A percentile compares a stretch with the other conserved stretches of the same genome.
These are phyloP conservation scores for Xestia rhomboidea DNA, from an alignment of 2,888 invertebrate species.

Conservation along the genomic window DNA sequence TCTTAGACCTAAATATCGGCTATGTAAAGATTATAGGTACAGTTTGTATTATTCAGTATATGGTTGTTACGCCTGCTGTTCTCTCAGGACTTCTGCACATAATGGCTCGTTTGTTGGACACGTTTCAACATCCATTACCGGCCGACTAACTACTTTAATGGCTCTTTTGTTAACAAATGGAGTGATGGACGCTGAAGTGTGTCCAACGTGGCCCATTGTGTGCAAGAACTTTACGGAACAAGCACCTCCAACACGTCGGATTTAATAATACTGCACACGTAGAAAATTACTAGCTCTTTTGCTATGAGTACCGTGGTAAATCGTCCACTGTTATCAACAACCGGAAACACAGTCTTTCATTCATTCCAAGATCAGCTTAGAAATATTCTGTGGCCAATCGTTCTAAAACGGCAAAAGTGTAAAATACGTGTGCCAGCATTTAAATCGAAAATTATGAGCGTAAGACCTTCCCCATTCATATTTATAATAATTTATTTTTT, in stretches of 20 bases:
- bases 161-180: constrained; percentile 63
- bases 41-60: constrained; percentile 42
- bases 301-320: constrained; percentile 43
- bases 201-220: constrained; percentile 61
- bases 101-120: constrained; percentile 61
- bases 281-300: constrained; percentile 44
- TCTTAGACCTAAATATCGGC: constrained; percentile 18
- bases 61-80: constrained; percentile 15
- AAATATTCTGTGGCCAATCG: constrained; percentile 33
- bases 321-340: constrained; percentile 44
- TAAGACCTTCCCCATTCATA: constrained; percentile 58
- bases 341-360: constrained; percentile 53
- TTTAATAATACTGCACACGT: constrained; percentile 58
- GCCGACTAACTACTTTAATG: constrained; percentile 64
- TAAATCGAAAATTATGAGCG: constrained; percentile 64
- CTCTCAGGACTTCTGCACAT: constrained; percentile 49
- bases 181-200: constrained; percentile 64
- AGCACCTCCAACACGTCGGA: constrained; percentile 44
- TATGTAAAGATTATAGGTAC: constrained; percentile 15
- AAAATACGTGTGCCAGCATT: constrained; percentile 65
- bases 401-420: constrained; percentile 39
- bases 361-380: constrained; percentile 39
- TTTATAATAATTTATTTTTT: constrained; percentile 63
- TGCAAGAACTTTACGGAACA: constrained; percentile 48
- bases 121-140: constrained; percentile 64